These are phyloP conservation scores for Pholis gunnellus DNA, from an alignment of 2,113 vertebrate genomes.

Conservation along the genomic window DNA sequence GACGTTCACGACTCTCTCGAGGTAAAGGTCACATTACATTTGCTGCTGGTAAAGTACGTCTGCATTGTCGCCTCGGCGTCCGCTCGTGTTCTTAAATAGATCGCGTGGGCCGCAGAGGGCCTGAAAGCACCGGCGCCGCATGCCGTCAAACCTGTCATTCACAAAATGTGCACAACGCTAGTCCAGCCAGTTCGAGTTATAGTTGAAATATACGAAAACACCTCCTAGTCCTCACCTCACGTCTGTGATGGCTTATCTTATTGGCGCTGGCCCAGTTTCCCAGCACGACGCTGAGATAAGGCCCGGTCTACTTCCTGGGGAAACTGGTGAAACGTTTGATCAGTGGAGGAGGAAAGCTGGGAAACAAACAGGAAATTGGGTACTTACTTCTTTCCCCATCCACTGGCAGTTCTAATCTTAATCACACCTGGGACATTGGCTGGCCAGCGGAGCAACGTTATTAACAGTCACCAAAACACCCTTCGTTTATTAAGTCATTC, in stretches of 20 bases:
- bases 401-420: slow-evolving; percentile 46
- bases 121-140: neutral
- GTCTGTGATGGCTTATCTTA: slow-evolving; percentile 3
- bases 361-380: slow-evolving; percentile 67
- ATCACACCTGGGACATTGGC: slow-evolving; percentile 50
- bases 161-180: neutral
- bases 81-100: neutral
- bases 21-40: slow-evolving; percentile 40
- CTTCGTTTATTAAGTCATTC: slow-evolving; percentile 60
- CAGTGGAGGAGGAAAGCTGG: slow-evolving; percentile 24
- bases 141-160: neutral
- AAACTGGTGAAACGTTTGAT: slow-evolving; percentile 23
- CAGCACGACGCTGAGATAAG: slow-evolving; percentile 24
- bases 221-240: neutral
- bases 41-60: neutral
- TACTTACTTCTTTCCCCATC: slow-evolving; percentile 33
- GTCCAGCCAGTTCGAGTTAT: too few species aligned
- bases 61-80: neutral
- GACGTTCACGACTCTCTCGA: neutral
- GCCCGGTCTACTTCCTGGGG: slow-evolving; percentile 4
- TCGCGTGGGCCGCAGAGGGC: neutral
- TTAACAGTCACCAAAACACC: slow-evolving; percentile 42
- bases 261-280: slow-evolving; percentile 39
- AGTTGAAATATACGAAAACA: neutral
- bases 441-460: slow-evolving; percentile 7